phyloP scores from a whole-genome alignment of 2,888 invertebrate genomes.

The Embidobia sp. region DNA sequence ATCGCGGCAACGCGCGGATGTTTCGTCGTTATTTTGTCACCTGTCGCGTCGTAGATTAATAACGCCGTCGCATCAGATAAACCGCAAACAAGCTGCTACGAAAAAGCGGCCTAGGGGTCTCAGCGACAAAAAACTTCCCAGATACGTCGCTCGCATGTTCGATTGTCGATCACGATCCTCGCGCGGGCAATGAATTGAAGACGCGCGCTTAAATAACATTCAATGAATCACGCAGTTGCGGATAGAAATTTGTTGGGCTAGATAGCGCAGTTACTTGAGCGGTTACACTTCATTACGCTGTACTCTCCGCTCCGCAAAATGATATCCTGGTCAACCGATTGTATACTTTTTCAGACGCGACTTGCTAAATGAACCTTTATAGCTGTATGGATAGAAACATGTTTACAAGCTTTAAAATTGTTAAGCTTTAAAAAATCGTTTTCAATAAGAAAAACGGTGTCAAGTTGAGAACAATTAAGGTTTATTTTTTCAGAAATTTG shows the following conservation, averaged over 20 bases:
- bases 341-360: too few species aligned
- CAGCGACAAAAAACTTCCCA: slow-evolving; percentile 26
- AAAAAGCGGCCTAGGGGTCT: slow-evolving; percentile 33
- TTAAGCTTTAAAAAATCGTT: too few species aligned
- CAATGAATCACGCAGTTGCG: background rate
- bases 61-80: slow-evolving; percentile 54
- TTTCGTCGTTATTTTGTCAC: slow-evolving; percentile 61
- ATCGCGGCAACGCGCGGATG: slow-evolving; percentile 33
- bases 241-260: background rate
- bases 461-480: too few species aligned
- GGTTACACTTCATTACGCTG: too few species aligned
- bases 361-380: too few species aligned
- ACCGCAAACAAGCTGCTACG: slow-evolving; percentile 36
- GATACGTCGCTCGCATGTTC: slow-evolving; percentile 20
- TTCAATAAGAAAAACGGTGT: too few species aligned
- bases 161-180: slow-evolving; percentile 18
- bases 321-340: too few species aligned
- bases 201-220: background rate
- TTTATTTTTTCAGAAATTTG: too few species aligned
- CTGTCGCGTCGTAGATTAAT: slow-evolving; percentile 57
- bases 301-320: too few species aligned
- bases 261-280: too few species aligned
- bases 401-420: too few species aligned
- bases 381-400: too few species aligned
- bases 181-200: slow-evolving; percentile 1